A percentile compares a stretch with the other conserved stretches of the same genome.
These are phyloP conservation scores for Microcebus lehilahytsara DNA, from an alignment of 2,113 vertebrate species.

Conservation along the genomic window DNA sequence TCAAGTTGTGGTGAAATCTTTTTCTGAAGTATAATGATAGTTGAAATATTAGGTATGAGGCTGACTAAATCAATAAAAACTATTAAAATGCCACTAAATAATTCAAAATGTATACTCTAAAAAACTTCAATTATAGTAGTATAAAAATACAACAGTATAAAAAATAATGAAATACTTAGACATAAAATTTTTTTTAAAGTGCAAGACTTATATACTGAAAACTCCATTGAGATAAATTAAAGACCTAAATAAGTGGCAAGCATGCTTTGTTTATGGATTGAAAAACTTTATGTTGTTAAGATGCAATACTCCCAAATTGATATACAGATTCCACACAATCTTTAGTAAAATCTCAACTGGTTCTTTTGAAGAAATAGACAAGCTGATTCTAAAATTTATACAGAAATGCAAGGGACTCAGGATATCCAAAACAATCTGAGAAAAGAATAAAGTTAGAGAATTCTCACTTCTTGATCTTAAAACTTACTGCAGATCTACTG, in stretches of 20 bases:
- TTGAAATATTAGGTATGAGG: not conserved
- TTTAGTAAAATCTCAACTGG: not conserved
- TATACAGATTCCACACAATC: not conserved
- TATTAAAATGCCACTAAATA: constrained; percentile 21
- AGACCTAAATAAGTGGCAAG: not conserved
- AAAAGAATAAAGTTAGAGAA: not conserved
- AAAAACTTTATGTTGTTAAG: not conserved
- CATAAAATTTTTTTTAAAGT: not conserved
- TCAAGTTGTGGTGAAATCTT: not conserved
- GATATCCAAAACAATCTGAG: not conserved
- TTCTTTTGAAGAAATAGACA: not conserved
- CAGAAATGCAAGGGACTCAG: not conserved
- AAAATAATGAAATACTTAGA: not conserved
- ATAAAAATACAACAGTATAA: not conserved
- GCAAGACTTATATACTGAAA: not conserved
- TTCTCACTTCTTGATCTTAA: not conserved
- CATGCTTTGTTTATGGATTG: not conserved
- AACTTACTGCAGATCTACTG: not conserved
- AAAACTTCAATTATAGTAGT: not conserved
- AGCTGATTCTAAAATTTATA: not conserved
- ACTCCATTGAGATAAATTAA: not conserved
- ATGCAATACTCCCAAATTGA: not conserved
- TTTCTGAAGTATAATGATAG: not conserved
- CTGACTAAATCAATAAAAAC: not conserved
- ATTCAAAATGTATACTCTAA: not conserved